Evolutionary conservation across 2,888 invertebrate genomes (phyloP).

Genomic region (Hyppa rectilinea): DNA sequence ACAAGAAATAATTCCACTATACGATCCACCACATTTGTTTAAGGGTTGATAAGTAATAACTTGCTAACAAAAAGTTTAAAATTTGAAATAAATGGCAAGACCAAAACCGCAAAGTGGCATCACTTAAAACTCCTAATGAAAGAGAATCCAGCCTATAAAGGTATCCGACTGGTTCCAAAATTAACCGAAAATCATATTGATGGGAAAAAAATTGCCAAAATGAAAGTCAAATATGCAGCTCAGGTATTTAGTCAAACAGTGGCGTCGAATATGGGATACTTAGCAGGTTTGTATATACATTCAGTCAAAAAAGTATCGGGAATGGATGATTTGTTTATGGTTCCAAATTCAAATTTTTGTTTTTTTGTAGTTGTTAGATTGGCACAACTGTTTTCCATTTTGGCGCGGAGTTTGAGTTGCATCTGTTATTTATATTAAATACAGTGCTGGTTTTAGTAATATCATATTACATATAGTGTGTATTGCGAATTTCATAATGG

Average conservation of each 20-base stretch:
- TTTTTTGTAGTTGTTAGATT: too few species aligned
- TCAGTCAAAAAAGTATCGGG: too few species aligned
- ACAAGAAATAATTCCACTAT: background rate
- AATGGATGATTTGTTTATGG: too few species aligned
- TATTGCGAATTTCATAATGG: too few species aligned
- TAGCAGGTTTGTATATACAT: conserved; percentile 19
- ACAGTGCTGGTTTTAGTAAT: too few species aligned
- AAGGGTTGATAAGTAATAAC: conserved; percentile 4
- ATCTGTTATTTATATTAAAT: too few species aligned
- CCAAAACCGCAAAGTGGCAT: conserved; percentile 62
- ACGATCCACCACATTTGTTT: conserved; percentile 8
- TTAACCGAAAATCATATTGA: conserved; percentile 60
- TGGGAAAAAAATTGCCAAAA: conserved; percentile 15
- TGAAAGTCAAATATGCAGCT: background rate
- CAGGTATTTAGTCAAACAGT: too few species aligned
- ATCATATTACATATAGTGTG: too few species aligned
- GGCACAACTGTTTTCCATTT: too few species aligned
- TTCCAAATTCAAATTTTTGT: too few species aligned
- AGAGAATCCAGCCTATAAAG: conserved; percentile 60
- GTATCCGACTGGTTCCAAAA: conserved; percentile 59
- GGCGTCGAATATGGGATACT: conserved; percentile 45
- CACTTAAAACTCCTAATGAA: conserved; percentile 53
- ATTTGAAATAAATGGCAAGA: conserved; percentile 15
- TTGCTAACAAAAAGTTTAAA: conserved; percentile 2
- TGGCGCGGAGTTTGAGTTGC: too few species aligned